phyloP scores from a whole-genome alignment of 2,113 vertebrate genomes.

The Leucopsar rothschildi region DNA sequence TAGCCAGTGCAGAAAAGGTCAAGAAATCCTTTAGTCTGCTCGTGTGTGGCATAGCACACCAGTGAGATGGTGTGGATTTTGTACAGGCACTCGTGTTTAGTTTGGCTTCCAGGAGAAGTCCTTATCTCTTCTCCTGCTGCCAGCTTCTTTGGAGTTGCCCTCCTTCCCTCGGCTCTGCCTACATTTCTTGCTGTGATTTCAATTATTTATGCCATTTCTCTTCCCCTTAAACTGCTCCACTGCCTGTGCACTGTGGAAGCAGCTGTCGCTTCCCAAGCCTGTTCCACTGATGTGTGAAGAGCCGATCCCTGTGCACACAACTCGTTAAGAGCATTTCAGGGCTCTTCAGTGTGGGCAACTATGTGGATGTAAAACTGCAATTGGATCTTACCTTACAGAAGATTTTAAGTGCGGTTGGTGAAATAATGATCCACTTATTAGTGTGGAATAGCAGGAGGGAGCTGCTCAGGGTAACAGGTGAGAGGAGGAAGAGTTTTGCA shows the following conservation, averaged over 20 bases:
- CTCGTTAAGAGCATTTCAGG: not conserved
- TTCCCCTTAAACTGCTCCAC: not conserved
- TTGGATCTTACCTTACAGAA: not conserved
- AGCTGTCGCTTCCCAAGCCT: not conserved
- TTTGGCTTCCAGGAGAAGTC: not conserved
- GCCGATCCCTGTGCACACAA: not conserved
- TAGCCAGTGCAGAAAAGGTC: not conserved
- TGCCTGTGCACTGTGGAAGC: not conserved
- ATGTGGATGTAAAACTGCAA: not conserved
- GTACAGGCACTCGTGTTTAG: accelerated
- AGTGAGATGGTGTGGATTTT: not conserved
- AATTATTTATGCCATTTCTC: slow-evolving; percentile 40
- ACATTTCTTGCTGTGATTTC: not conserved
- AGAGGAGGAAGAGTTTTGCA: not conserved
- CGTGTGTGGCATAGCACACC: accelerated
- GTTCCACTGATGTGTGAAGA: not conserved
- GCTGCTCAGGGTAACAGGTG: not conserved
- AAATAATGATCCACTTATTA: not conserved
- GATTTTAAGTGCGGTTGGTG: not conserved
- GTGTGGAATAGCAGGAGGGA: not conserved
- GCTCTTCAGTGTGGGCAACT: not conserved
- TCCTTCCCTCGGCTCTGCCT: slow-evolving; percentile 28
- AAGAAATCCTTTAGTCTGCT: not conserved
- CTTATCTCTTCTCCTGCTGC: not conserved
- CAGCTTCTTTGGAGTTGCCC: not conserved